Base-by-base conservation (phyloP, 2,888 invertebrate species). In the Diarsia brunnea region DNA sequence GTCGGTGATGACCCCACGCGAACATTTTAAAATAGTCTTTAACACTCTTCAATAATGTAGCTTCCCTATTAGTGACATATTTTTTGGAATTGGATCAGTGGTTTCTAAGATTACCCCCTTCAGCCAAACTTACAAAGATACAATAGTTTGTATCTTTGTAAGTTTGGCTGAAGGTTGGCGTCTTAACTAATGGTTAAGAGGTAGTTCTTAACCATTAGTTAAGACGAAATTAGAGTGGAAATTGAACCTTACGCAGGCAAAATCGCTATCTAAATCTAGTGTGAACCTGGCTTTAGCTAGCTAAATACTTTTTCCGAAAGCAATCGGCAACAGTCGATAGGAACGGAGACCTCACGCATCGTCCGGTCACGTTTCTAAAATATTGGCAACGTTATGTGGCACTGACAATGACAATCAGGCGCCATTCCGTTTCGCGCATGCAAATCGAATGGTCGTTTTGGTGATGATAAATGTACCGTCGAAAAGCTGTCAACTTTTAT, bases 351-450 rank as follows among this genome's bases (percentile, higher is more conserved):
- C 73, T 27, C 79, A 84, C 82, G 67, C 77, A 82, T 79, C 84
- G 81, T 91, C 93, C 91, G 92, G 92, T 93, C 94, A 94, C 93
- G 94, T 92, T 79, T 75, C 49, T 88, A 84, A 91, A 94, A 92
- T 92, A 93, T 94, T 89, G 91, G 89, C 90, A 87, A 85, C 84
- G 89, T 91, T 91, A 92, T 92, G 58, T 90, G 91, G 88, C 90
- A 92, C 90, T 94, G 90, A 91, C 91, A 92, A 91, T 94, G 91
- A 91, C 91, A 93, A 89, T 89, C 87, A 86, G 87, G 81, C 85
- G 81, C 80, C 84, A 82, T 81, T 75, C 78, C 78, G 82, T 84
- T 75, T 68, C 63, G 69, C 78, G 87, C 87, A 93, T 92, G 89
- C 89, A 89, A 91, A 82, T 92, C 79, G 19, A 72, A 78, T 19